Conservation (phyloP, 1,140 invertebrate genomes). For the Procambarus virginalis region DNA sequence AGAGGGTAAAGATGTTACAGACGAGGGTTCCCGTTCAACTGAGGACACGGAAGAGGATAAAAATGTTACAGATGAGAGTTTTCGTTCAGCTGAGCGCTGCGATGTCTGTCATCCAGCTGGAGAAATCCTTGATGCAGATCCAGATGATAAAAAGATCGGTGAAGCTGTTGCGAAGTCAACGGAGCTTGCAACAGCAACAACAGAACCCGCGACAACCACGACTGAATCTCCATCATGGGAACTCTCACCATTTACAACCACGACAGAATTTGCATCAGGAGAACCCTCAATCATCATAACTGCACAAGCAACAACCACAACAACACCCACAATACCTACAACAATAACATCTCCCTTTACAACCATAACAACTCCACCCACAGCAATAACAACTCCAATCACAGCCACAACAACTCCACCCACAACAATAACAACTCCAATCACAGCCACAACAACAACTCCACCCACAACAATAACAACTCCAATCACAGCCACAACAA, state of each 20-base stretch:
- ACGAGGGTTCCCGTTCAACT: not conserved
- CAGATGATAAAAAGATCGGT: no score
- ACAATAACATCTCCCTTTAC: not conserved
- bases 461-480: no score
- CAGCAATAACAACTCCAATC: not conserved
- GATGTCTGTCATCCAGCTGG: not conserved
- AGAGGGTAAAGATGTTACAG: not conserved
- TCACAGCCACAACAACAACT: not conserved
- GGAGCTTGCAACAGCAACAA: not conserved
- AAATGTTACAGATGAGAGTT: not conserved
- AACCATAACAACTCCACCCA: not conserved
- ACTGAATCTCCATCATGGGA: not conserved
- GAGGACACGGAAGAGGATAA: not conserved
- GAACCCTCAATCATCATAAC: not conserved
- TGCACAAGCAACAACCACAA: not conserved
- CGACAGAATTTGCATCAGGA: not conserved
- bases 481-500: no score
- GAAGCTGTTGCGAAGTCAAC: no score
- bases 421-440: no score
- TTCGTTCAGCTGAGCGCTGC: not conserved
- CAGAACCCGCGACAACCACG: not conserved
- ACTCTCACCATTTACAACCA: not conserved
- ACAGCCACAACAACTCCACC: no score
- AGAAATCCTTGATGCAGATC: not conserved
- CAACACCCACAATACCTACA: not conserved